Evolutionary conservation across 2,888 invertebrate species (phyloP), one percentile per base, ranked within the genome.

Genomic region (Heteromyza rotundicornis): DNA sequence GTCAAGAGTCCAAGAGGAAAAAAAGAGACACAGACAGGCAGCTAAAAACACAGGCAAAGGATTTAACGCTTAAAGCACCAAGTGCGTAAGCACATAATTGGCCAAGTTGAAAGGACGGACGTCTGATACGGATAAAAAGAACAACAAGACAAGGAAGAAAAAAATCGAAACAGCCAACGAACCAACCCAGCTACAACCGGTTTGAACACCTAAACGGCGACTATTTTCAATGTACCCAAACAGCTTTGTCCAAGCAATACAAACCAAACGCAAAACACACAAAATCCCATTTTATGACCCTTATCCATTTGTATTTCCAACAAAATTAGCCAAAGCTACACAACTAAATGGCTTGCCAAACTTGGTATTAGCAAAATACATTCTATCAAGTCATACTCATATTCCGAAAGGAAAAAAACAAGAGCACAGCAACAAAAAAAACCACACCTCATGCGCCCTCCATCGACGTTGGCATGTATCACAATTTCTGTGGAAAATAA

Each of bases 61-160:
- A 40, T 40, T 40, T 40, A 40, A n/a, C n/a, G 40, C 40, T 40
- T 3, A 40, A 47, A 47, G 14, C 20, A 14, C 40, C 16, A 40
- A 40, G 47, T 47, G 47, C 47, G 47, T 47, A 47, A 17, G 47
- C 47, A 47, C 47, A 47, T 40, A 47, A 47, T 47, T 47, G 17
- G 47, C 47, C 47, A 19, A n/a, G 16, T n/a, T n/a, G n/a, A n/a
- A n/a, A n/a, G n/a, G n/a, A n/a, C n/a, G n/a, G n/a, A n/a, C 10
- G 5, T 10, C 27, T 27, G 27, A 5, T 27, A 27, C 10, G 5
- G 27, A 27, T 10, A 27, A 27, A 27, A 27, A 27, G 27, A 27
- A 27, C 5, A 32, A 32, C 32, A 32, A 32, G 12, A 32, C 5
- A 32, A 32, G 12, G 5, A 32, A 32, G 32, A 32, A 32, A 32